A percentile compares a stretch with the other conserved stretches of the same genome.
Conservation (phyloP, 2,113 vertebrate genomes). For the Tetrao urogallus region DNA sequence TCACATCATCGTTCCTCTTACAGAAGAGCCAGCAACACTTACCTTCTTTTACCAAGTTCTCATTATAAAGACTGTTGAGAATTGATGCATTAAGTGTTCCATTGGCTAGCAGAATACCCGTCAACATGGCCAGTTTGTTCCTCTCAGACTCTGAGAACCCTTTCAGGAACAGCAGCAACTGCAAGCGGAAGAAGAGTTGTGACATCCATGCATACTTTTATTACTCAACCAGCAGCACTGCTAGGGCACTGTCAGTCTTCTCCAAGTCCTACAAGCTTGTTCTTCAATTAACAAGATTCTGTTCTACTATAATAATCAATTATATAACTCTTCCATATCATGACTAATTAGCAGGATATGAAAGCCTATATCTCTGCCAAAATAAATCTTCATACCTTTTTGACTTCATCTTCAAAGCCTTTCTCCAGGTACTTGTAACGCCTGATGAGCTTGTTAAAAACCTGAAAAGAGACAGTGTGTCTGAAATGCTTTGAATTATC, state of each 20-base stretch:
- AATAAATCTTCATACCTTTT: conserved; percentile 86
- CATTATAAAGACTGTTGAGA: conserved; percentile 96
- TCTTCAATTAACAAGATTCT: neutral
- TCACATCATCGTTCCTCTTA: neutral
- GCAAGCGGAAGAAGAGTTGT: neutral
- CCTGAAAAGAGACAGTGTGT: conserved; percentile 71
- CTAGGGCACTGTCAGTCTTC: neutral
- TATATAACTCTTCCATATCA: neutral
- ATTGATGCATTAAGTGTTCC: conserved; percentile 96
- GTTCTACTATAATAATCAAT: neutral
- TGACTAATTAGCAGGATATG: neutral
- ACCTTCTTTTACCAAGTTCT: conserved; percentile 99
- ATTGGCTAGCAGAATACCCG: conserved; percentile 96
- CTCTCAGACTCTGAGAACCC: conserved; percentile 98
- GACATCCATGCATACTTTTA: neutral
- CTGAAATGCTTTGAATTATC: neutral
- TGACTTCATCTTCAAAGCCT: conserved; percentile 99
- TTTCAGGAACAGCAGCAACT: conserved; percentile 98
- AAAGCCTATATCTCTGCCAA: neutral
- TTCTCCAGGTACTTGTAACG: conserved; percentile 99
- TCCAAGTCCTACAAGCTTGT: neutral
- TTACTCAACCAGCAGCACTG: neutral
- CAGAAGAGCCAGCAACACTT: neutral
- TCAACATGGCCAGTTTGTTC: conserved; percentile 98
- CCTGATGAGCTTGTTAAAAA: conserved; percentile 99